phyloP scores from a whole-genome alignment of 1,140 invertebrate genomes.

The Drosophila setifemur region DNA sequence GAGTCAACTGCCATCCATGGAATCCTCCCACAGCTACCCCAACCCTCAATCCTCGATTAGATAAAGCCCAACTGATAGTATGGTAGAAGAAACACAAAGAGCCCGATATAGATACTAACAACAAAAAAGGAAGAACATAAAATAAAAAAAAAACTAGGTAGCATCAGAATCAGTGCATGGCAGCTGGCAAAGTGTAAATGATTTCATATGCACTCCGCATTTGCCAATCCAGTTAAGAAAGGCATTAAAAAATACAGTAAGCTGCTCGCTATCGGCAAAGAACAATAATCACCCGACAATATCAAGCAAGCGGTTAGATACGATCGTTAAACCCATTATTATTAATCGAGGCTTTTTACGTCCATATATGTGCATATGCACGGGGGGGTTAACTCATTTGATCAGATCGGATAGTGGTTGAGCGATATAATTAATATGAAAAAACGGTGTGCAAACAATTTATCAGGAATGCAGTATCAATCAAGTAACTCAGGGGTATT shows the following conservation, averaged over 20 bases:
- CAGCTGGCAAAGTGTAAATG: slow-evolving; percentile 61
- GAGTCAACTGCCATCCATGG: neutral
- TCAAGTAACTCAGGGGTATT: slow-evolving; percentile 2
- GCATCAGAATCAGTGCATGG: slow-evolving; percentile 65
- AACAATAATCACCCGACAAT: slow-evolving; percentile 18
- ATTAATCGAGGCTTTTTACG: neutral
- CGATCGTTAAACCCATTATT: neutral
- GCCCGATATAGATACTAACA: neutral
- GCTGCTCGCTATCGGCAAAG: slow-evolving; percentile 17
- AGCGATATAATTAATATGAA: neutral
- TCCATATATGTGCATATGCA: too few relatives aligned
- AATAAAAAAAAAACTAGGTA: neutral
- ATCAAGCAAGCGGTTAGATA: slow-evolving; percentile 2
- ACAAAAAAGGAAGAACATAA: neutral
- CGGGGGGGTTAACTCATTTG: slow-evolving; percentile 6
- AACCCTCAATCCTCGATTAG: slow-evolving; percentile 9
- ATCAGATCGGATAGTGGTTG: neutral
- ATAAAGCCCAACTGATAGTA: slow-evolving; percentile 17
- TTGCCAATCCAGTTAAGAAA: slow-evolving; percentile 42
- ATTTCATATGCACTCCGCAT: slow-evolving; percentile 46
- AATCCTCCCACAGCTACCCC: neutral
- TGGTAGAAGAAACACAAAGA: neutral
- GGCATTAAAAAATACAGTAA: slow-evolving; percentile 23
- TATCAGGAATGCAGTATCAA: neutral
- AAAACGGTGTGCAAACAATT: too few relatives aligned